Percentiles rank a stretch among this genome's conserved stretches.
phyloP scores from a whole-genome alignment of 2,888 invertebrate genomes.

The Dryomyza anilis region DNA sequence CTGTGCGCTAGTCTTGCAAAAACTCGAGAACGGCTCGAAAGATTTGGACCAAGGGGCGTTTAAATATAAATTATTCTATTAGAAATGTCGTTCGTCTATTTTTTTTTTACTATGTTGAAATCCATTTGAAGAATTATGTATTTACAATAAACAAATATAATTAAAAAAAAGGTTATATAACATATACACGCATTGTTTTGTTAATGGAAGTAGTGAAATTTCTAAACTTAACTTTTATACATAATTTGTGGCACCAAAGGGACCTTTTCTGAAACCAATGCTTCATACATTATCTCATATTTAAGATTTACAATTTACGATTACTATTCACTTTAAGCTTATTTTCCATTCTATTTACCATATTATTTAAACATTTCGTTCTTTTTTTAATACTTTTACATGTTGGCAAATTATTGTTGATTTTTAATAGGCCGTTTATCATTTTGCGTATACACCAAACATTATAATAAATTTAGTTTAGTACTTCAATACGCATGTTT shows the following conservation, averaged over 20 bases:
- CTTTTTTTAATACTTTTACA: slow-evolving; percentile 15
- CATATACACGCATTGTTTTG: too few relatives aligned
- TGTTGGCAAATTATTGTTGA: background rate
- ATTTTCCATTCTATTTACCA: slow-evolving; percentile 10
- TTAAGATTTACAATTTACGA: slow-evolving; percentile 5
- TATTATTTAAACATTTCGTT: too few relatives aligned
- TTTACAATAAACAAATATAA: too few relatives aligned
- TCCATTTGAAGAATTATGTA: too few relatives aligned
- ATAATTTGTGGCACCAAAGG: slow-evolving; percentile 69
- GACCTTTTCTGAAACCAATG: slow-evolving; percentile 74
- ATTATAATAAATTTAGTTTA: slow-evolving; percentile 7
- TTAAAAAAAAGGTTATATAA: too few relatives aligned
- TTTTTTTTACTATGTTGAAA: too few relatives aligned
- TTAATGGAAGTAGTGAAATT: slow-evolving; percentile 32
- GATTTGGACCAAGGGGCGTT: too few relatives aligned
- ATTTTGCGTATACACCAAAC: slow-evolving; percentile 13
- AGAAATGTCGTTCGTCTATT: too few relatives aligned
- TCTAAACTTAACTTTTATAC: slow-evolving; percentile 31
- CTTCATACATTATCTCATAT: slow-evolving; percentile 30
- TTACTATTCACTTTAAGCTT: slow-evolving; percentile 1
- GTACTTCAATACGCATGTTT: slow-evolving; percentile 15
- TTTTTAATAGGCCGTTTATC: background rate
- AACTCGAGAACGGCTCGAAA: too few relatives aligned
- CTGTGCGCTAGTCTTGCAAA: too few relatives aligned
- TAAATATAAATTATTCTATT: too few relatives aligned